Percentiles rank a stretch among this genome's conserved stretches.
Evolutionary conservation across 1,140 invertebrate genomes (phyloP).

Genomic region (Pentalonia nigronervosa): DNA sequence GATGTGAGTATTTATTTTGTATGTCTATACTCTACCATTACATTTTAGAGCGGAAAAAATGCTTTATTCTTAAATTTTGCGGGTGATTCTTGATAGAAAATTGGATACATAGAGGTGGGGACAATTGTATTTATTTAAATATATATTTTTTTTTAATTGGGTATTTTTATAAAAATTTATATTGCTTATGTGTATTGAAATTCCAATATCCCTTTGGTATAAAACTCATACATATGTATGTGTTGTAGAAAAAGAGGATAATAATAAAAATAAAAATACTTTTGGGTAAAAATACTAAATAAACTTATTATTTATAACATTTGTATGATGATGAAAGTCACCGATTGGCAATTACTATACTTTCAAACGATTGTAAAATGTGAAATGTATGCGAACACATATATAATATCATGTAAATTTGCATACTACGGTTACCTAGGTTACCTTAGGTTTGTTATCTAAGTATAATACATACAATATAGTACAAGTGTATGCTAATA

Average conservation of each 20-base stretch:
- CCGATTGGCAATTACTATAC: not conserved
- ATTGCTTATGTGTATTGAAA: not conserved
- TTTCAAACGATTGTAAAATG: not conserved
- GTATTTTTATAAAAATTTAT: not conserved
- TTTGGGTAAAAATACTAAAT: not conserved
- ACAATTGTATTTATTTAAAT: not conserved
- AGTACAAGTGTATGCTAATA: not conserved
- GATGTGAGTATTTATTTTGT: not conserved
- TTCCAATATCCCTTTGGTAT: not conserved
- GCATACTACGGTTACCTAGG: not conserved
- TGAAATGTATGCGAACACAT: not conserved
- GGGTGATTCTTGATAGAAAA: not conserved
- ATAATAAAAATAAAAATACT: constrained; percentile 17
- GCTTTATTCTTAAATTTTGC: not conserved
- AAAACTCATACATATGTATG: not conserved
- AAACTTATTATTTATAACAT: not conserved
- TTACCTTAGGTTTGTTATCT: not conserved
- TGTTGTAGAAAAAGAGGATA: not conserved
- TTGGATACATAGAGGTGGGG: not conserved
- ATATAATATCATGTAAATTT: not conserved
- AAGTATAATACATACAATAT: not conserved
- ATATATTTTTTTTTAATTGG: not conserved
- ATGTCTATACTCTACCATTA: too few relatives aligned
- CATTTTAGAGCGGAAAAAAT: not conserved
- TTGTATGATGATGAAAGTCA: not conserved